phyloP scores from a whole-genome alignment of 2,113 vertebrate genomes.

The Apteryx mantelli region DNA sequence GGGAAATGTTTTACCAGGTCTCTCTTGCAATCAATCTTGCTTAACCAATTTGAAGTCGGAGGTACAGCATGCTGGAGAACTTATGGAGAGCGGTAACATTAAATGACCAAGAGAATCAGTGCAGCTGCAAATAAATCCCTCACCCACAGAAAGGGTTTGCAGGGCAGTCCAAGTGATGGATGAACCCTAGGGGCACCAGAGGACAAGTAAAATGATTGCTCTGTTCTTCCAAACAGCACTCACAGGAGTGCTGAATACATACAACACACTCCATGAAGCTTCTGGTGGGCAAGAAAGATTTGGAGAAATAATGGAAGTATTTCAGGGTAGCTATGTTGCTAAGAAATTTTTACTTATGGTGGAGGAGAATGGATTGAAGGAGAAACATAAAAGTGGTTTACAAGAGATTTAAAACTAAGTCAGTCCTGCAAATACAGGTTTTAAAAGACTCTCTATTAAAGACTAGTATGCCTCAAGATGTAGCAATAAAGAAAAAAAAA shows the following conservation, averaged over 20 bases:
- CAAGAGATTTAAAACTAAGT: not conserved
- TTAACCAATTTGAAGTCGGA: not conserved
- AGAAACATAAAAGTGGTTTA: not conserved
- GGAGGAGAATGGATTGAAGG: not conserved
- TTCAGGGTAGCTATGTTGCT: not conserved
- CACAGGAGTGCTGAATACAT: too few species aligned
- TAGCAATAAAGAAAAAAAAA: not conserved
- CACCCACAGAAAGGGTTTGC: not conserved
- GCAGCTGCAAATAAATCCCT: not conserved
- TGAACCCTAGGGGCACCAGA: not conserved
- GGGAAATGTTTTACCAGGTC: not conserved
- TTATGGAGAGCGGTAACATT: not conserved
- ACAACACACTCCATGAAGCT: not conserved
- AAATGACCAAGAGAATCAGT: not conserved
- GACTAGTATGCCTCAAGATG: not conserved
- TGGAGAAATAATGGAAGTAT: not conserved
- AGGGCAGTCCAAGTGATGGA: accelerated
- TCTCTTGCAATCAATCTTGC: not conserved
- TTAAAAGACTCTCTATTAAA: not conserved
- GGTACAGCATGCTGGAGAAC: not conserved
- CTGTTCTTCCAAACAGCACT: not conserved
- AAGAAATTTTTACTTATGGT: not conserved
- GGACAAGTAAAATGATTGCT: not conserved
- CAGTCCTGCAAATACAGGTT: not conserved
- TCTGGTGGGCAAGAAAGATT: not conserved